Base-by-base conservation (phyloP, 2,888 invertebrate species). In the Drosophila atripex region DNA sequence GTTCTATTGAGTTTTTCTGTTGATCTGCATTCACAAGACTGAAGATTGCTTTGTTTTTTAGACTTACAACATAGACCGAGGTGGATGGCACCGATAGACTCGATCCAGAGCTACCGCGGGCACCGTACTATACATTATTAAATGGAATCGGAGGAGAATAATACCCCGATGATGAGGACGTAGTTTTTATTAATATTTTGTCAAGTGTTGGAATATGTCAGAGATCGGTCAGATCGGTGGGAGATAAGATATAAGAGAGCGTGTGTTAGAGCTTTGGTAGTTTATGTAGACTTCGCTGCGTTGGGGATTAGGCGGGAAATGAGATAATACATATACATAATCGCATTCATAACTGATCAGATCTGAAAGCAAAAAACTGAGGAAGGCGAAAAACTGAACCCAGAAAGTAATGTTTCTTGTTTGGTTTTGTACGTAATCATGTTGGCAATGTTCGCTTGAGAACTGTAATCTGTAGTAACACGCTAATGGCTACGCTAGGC, bases 41-140 rank as follows among this genome's bases (percentile, higher is more conserved):
- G 60, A 39, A 53, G 39, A 46, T 59, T 78, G 71, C 77, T 83
- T 77, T 83, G 89, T 90, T 89, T 89, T 89, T 89, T 90, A 92
- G 92, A 94, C 94, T 94, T 94, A 94, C 94, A 92, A 93, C 94
- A 93, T 93, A 93, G 90, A 93, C 94, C 90, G 94, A 95, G 91
- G 95, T 93, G 90, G 95, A 94, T 92, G 95, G 96, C 93, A 96
- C 96, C 93, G 95, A 95, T 92, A 95, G 94, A 93, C 95, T 95
- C 93, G 95, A 95, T 94, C 96, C 96, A 93, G 94, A 94, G 90
- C 94, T 93, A 93, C 94, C 94, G 89, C 94, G 93, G 91, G 94
- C 93, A 92, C 84, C 84, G 66, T 85, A 85, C 84, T 85, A 78
- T 52, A 43, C 93, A 28, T 8, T 53, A 14, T 32, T 4, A 25